These are phyloP conservation scores for Octopus sinensis DNA, from an alignment of 1,140 invertebrate genomes.

Conservation along the genomic window DNA sequence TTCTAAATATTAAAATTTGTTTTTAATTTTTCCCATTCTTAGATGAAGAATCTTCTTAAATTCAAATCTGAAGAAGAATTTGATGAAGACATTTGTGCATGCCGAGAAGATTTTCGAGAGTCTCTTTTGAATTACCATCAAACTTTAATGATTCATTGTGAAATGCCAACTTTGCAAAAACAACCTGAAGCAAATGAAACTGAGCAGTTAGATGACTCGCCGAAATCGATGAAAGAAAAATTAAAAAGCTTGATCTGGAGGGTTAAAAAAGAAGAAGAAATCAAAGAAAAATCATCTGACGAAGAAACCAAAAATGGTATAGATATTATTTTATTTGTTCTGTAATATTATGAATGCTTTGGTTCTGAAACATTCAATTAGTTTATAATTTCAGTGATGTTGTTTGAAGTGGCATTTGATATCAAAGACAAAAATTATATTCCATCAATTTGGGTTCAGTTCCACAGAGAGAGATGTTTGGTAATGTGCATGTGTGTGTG, in stretches of 20 bases:
- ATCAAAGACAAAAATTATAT: no score
- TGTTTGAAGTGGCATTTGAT: no score
- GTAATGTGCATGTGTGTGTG: no score
- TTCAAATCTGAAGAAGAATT: constrained; percentile 40
- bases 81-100: constrained; percentile 39
- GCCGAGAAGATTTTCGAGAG: constrained; percentile 39
- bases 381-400: no score
- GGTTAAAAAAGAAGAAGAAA: constrained; percentile 35
- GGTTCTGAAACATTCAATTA: no score
- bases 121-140: constrained; percentile 38
- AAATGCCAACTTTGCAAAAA: constrained; percentile 37
- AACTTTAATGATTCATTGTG: constrained; percentile 40
- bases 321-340: constrained; percentile 7
- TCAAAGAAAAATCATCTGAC: neutral
- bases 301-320: constrained; percentile 17
- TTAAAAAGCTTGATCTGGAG: constrained; percentile 42
- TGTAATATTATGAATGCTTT: no score
- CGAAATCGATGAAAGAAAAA: constrained; percentile 36
- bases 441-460: no score
- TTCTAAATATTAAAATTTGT: neutral
- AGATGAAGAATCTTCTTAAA: constrained; percentile 48
- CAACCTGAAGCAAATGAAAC: constrained; percentile 26
- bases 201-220: constrained; percentile 18
- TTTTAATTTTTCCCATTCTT: constrained; percentile 3
- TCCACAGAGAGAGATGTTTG: no score